Percentiles rank a stretch among this genome's conserved stretches.
phyloP scores from a whole-genome alignment of 2,113 vertebrate genomes.

The Zosterops pallidus region DNA sequence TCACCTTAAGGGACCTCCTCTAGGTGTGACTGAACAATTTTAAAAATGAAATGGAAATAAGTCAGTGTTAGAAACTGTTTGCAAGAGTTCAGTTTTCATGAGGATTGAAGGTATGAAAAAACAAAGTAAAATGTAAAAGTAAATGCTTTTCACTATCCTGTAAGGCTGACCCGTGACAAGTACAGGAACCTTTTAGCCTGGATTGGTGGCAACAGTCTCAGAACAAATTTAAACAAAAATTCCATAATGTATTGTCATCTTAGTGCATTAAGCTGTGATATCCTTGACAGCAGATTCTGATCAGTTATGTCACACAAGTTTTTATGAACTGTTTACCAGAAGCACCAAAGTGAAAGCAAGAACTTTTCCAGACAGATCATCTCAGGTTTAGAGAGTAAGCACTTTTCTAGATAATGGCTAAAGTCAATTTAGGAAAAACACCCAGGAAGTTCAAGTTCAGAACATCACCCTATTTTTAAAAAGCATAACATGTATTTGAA shows the following conservation, averaged over 20 bases:
- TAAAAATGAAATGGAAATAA: conserved; percentile 11
- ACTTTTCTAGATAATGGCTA: neutral
- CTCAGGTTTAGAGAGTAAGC: neutral
- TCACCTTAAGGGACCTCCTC: neutral
- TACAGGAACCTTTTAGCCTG: neutral
- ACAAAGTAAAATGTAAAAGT: neutral
- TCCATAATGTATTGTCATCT: neutral
- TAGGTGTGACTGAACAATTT: neutral
- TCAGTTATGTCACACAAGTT: neutral
- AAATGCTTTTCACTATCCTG: neutral
- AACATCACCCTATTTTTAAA: neutral
- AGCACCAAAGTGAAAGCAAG: neutral
- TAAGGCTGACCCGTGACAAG: conserved; percentile 3
- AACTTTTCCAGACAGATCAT: neutral
- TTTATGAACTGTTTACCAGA: conserved; percentile 8
- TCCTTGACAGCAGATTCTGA: neutral
- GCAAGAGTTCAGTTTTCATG: conserved; percentile 19
- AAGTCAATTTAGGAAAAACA: neutral
- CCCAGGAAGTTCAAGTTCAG: neutral
- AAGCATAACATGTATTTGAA: neutral
- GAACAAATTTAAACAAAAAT: neutral
- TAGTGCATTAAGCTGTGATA: neutral
- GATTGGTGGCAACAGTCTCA: conserved; percentile 61
- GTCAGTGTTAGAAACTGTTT: neutral
- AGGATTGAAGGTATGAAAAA: conserved; percentile 54